A percentile compares a stretch with the other conserved stretches of the same genome.
phyloP scores from a whole-genome alignment of 2,113 vertebrate species.

The Datnioides undecimradiatus region DNA sequence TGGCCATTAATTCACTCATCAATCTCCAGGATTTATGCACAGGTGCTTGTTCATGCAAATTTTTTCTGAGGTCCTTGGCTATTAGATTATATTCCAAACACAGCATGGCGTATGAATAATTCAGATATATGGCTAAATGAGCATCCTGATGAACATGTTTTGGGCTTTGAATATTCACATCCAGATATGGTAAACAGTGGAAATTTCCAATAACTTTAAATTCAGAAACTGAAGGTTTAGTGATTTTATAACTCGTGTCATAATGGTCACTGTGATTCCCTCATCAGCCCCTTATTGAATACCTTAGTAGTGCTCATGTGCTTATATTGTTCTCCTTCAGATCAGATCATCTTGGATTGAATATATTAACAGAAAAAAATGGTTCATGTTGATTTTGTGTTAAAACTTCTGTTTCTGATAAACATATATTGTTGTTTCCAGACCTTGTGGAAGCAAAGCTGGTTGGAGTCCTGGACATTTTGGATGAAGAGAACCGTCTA shows the following conservation, averaged over 20 bases:
- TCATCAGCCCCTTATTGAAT: neutral
- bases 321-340: neutral
- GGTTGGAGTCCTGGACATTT: constrained; percentile 94
- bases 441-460: constrained; percentile 97
- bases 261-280: neutral
- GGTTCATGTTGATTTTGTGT: too few relatives aligned
- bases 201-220: constrained; percentile 43
- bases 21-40: constrained; percentile 80
- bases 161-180: constrained; percentile 61
- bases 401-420: neutral
- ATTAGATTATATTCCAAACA: constrained; percentile 73
- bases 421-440: constrained; percentile 64
- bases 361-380: too few relatives aligned
- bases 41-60: constrained; percentile 82
- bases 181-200: constrained; percentile 38
- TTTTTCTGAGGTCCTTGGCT: constrained; percentile 64
- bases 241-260: constrained; percentile 23
- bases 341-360: too few relatives aligned
- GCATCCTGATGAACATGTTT: constrained; percentile 63
- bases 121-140: constrained; percentile 65
- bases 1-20: constrained; percentile 78
- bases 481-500: constrained; percentile 99
- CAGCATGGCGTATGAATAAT: constrained; percentile 76
- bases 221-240: constrained; percentile 22
- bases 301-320: neutral